These are phyloP conservation scores for Astropecten irregularis DNA, from an alignment of 53 echinoderm and acorn worm species.

Conservation along the genomic window DNA sequence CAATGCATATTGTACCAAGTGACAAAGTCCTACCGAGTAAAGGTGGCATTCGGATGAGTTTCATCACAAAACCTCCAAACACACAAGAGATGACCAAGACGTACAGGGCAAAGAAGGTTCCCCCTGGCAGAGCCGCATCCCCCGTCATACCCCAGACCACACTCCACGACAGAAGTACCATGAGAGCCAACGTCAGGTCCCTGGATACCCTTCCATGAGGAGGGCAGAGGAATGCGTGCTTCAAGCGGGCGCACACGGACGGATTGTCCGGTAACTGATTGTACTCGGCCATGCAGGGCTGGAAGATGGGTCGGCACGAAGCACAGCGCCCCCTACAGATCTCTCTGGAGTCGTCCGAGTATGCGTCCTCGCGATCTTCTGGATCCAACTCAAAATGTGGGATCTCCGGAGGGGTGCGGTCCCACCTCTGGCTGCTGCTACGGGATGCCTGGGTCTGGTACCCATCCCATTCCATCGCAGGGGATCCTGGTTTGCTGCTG, in stretches of 20 bases:
- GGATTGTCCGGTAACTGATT: conserved; percentile 50
- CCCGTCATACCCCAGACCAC: conserved; percentile 90
- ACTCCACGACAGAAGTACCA: conserved; percentile 74
- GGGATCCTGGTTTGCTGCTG: conserved; percentile 46
- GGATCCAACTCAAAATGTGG: conserved; percentile 28
- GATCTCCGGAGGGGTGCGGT: conserved; percentile 40
- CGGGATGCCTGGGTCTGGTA: conserved; percentile 11
- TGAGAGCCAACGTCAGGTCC: conserved; percentile 62
- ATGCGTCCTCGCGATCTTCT: conserved; percentile 18
- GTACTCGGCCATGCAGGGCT: conserved; percentile 50
- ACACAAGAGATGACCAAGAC: conserved; percentile 72
- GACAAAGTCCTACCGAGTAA: conserved; percentile 92
- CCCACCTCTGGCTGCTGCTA: conserved; percentile 20
- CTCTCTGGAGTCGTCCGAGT: conserved; percentile 4
- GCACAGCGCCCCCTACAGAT: conserved; percentile 18
- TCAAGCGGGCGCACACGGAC: conserved; percentile 53
- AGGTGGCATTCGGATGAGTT: conserved; percentile 79
- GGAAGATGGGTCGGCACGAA: conserved; percentile 12
- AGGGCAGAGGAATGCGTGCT: conserved; percentile 77
- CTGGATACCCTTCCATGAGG: conserved; percentile 74
- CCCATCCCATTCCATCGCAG: conserved; percentile 44
- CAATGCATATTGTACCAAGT: too few relatives aligned
- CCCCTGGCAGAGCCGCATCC: conserved; percentile 84
- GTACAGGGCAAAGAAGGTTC: conserved; percentile 91
- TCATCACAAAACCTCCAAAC: conserved; percentile 76